These are phyloP conservation scores for Kradibia gibbosae DNA, from an alignment of 1,140 invertebrate genomes.

Conservation along the genomic window DNA sequence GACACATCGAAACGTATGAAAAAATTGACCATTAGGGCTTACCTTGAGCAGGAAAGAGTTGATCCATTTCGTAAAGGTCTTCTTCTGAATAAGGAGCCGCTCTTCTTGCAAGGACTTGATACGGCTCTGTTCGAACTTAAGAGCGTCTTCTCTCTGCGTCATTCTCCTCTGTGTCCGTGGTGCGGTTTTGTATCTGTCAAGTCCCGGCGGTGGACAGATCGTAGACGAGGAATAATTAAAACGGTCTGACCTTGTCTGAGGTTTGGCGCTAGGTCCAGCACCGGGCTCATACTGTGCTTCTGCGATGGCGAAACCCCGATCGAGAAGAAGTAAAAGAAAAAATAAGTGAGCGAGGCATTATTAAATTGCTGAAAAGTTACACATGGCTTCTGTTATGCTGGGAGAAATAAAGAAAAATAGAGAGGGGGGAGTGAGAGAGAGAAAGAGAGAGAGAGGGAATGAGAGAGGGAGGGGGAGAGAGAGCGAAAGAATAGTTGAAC, in stretches of 20 bases:
- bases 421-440: neutral
- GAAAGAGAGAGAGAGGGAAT: neutral
- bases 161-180: slow-evolving; percentile 77
- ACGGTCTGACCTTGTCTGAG: slow-evolving; percentile 56
- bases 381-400: slow-evolving; percentile 5
- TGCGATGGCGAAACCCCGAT: neutral
- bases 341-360: neutral
- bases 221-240: slow-evolving; percentile 34
- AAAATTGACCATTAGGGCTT: no score
- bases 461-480: neutral
- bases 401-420: neutral
- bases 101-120: slow-evolving; percentile 98
- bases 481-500: slow-evolving; percentile 5
- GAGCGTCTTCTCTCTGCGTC: slow-evolving; percentile 90
- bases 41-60: slow-evolving; percentile 98
- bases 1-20: no score
- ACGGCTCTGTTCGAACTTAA: slow-evolving; percentile 96
- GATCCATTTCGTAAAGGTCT: slow-evolving; percentile 99
- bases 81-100: slow-evolving; percentile 98
- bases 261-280: slow-evolving; percentile 73
- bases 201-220: slow-evolving; percentile 10
- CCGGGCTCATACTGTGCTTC: slow-evolving; percentile 82
- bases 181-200: slow-evolving; percentile 48
- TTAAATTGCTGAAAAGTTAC: slow-evolving; percentile 11
- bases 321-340: slow-evolving; percentile 11